A percentile compares a stretch with the other conserved stretches of the same genome.
These are phyloP conservation scores for Adelosebastes latens DNA, from an alignment of 2,797 vertebrate genomes.

Conservation along the genomic window DNA sequence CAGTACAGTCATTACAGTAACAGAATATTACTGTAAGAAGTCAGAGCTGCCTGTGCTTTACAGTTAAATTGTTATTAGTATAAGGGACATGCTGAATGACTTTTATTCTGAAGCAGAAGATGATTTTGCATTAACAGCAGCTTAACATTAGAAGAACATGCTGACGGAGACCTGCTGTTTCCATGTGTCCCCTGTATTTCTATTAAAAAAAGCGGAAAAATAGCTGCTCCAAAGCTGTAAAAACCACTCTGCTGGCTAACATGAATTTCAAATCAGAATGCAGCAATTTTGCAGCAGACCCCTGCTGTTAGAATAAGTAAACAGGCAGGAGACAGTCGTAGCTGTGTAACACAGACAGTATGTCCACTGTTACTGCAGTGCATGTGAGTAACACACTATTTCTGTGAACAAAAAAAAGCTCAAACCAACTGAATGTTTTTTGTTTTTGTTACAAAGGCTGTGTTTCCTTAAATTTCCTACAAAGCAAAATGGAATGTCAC, in stretches of 20 bases:
- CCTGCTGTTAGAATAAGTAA: constrained; percentile 6
- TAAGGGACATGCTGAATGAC: background rate
- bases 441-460: background rate
- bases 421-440: background rate
- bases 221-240: background rate
- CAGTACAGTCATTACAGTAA: too few relatives aligned
- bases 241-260: background rate
- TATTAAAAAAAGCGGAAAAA: background rate
- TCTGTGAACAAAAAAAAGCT: background rate
- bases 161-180: background rate
- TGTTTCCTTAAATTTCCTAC: background rate
- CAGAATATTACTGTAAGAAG: background rate
- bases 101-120: background rate
- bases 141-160: background rate
- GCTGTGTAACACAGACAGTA: background rate
- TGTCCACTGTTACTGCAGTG: background rate
- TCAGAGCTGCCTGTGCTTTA: background rate
- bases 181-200: background rate
- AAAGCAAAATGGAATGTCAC: background rate
- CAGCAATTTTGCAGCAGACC: constrained; percentile 3
- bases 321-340: background rate
- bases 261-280: constrained; percentile 17
- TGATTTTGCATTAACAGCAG: background rate
- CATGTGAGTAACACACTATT: background rate
- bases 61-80: background rate